Evolutionary conservation across 2,113 vertebrate genomes (phyloP).

Genomic region (Menura novaehollandiae): DNA sequence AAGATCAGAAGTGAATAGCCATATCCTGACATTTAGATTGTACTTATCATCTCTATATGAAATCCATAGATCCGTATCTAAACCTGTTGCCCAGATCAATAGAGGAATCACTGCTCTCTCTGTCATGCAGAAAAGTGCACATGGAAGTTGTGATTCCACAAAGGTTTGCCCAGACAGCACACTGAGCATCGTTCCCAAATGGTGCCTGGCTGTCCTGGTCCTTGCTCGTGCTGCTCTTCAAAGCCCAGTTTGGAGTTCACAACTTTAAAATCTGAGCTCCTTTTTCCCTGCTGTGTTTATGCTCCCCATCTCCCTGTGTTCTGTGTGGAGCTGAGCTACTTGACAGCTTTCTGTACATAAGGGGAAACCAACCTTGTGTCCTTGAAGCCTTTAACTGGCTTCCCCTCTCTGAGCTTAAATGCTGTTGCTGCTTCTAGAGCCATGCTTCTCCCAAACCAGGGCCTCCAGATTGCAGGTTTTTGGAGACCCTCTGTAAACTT

Average conservation of each 20-base stretch:
- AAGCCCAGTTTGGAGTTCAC: not conserved
- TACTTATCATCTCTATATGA: not conserved
- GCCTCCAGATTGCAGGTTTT: not conserved
- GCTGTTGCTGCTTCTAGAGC: not conserved
- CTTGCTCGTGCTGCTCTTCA: not conserved
- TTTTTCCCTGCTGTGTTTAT: not conserved
- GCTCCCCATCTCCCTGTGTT: not conserved
- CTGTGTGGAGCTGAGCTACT: not conserved
- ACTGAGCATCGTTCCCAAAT: not conserved
- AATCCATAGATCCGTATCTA: not conserved
- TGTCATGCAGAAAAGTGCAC: not conserved
- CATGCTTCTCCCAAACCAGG: not conserved
- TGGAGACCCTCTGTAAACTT: not conserved
- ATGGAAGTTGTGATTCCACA: not conserved
- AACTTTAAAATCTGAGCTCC: not conserved
- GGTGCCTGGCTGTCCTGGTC: not conserved
- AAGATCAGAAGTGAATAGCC: not conserved
- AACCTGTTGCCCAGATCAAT: not conserved
- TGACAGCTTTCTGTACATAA: not conserved
- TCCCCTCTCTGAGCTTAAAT: not conserved
- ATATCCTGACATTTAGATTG: not conserved
- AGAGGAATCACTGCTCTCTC: not conserved
- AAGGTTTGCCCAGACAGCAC: not conserved
- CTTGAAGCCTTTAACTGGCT: not conserved
- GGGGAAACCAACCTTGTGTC: not conserved